A percentile compares a stretch with the other conserved stretches of the same genome.
Conservation (phyloP, 2,888 invertebrate species). For the Cremastinae sp. region DNA sequence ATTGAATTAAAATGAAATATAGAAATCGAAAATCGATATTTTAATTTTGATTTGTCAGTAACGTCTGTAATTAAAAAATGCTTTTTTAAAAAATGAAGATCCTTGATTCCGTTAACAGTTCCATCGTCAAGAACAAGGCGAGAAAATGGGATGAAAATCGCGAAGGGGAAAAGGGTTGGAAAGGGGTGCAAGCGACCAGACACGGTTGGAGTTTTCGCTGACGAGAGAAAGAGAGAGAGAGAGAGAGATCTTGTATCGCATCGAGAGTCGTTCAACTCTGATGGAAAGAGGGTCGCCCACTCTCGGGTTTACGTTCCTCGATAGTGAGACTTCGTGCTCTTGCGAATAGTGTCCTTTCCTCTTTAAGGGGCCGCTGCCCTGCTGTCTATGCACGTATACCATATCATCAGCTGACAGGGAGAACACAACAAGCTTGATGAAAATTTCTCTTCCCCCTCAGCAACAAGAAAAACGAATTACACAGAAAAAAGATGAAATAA, state of each 20-base stretch:
- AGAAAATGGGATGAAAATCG: neutral
- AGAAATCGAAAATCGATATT: too few relatives aligned
- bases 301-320: constrained; percentile 7
- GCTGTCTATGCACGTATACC: constrained; percentile 37
- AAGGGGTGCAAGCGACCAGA: neutral
- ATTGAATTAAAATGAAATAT: too few relatives aligned
- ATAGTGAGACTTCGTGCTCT: constrained; percentile 20
- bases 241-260: constrained; percentile 52
- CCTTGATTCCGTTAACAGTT: neutral
- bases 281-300: constrained; percentile 12
- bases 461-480: constrained; percentile 1
- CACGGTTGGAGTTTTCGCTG: constrained; percentile 30
- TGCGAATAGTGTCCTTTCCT: constrained; percentile 61
- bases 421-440: constrained; percentile 24
- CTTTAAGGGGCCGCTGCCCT: constrained; percentile 71
- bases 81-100: constrained; percentile 3
- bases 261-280: constrained; percentile 57
- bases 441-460: constrained; percentile 30
- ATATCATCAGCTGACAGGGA: constrained; percentile 46
- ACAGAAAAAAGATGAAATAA: constrained; percentile 9
- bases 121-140: neutral
- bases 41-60: too few relatives aligned
- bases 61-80: too few relatives aligned
- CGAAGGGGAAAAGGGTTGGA: neutral
- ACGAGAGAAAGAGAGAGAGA: constrained; percentile 20